Base-by-base conservation (phyloP, 2,888 invertebrate genomes). In the Mimumesa dahlbomi region DNA sequence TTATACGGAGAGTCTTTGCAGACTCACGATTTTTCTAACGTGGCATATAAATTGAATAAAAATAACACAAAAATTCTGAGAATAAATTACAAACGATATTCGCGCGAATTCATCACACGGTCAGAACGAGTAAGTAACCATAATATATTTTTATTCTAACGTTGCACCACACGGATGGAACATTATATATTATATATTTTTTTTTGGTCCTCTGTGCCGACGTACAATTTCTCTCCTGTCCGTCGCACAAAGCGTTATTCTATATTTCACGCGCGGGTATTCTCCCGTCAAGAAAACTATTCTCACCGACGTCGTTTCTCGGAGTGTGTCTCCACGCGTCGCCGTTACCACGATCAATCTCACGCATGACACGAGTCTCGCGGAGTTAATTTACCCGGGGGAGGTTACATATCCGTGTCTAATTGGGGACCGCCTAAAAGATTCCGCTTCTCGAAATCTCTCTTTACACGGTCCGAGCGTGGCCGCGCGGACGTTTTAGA, bases 391-490 rank as follows among this genome's bases (percentile, higher is more conserved):
- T 78, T 79, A 79, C 71, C 74, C 67, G 57, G 65, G 46, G 16
- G 40, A 45, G 68, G 64, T 72, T 76, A 74, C 72, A 63, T 75
- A 78, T 68, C 78, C 79, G 74, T 76, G 79, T 79, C 79, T 79
- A 79, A 79, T 79, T 78, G 78, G 76, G 50, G 70, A 61, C 14
- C 56, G 64, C 49, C 63, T 53, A 63, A 75, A 73, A 62, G 66
- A 59, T 40, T 56, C 58, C 29, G 50, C 36, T 50, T 18, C 11
- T 16, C 6, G 14, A 34, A 7, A 11, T 6, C 13, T 40, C 36
- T 65, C 72, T 73, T 75, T 78, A 73, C 77, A 68, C 67, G 70
- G 61, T 67, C 61, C 64, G 58, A 70, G 54, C 48, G n/a, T n/a
- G 52, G 40, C 42, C 22, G 42, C n/a, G 48, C 53, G 62, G 68